Base-by-base conservation (phyloP, 1,140 invertebrate genomes). In the Schlechtendalia chinensis region DNA sequence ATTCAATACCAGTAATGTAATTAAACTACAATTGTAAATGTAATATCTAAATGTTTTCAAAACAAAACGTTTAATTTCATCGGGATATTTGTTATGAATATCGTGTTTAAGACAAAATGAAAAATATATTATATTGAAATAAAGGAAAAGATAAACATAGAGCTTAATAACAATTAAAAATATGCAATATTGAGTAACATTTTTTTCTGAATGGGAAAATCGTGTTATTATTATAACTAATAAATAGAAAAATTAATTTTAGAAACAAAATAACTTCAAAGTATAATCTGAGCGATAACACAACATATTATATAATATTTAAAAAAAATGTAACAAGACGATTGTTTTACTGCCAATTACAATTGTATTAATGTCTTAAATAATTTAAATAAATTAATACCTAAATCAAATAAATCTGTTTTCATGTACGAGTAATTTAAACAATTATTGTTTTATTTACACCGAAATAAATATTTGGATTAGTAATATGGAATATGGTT, bases 141-240 rank as follows among this genome's bases (percentile, higher is more conserved):
- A 50, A 50, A 50, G 10, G 32, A 22, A 67, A 22, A 39, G 19
- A 67, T 8, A 22, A 65, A 67, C 11, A n/a, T 39, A 22, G 63
- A 39, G 63, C 29, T 19, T 39, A n/a, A 67, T 67, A 39, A 67
- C 39, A 65, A 65, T 39, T 67, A 39, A 67, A 65, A 65, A 65
- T 39, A 39, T 65, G 39, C n/a, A 65, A 67, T 1, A 39, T 67
- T 14, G 17, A 19, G 5, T 39, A 65, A 27, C 1, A 5, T 0
- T n/a, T 45, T 45, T 67, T 67, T 45, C 17, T 14, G 3, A 17
- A 17, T 12, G 10, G 61, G 17, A 65, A 65, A 32, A 1, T 16
- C 29, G 17, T 32, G 61, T 65, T 10, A 65, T 29, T 8, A 61
- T 61, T 27, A 16, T 22, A 39, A 39, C 32, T 39, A 39, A 39